These are phyloP conservation scores for Schrankia costaestrigalis DNA, from an alignment of 2,888 invertebrate species.

Conservation along the genomic window DNA sequence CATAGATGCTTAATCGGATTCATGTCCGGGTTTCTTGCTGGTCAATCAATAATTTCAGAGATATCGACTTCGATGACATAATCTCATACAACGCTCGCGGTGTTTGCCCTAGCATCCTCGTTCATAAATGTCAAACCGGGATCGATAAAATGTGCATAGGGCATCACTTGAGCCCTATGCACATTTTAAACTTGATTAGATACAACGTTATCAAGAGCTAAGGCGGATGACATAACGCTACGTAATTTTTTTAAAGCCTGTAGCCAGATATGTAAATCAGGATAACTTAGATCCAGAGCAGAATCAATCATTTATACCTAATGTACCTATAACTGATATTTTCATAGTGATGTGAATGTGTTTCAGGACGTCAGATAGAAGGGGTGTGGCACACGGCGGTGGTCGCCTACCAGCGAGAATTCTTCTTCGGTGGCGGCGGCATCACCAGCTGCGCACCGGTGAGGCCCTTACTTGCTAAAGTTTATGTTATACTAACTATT, in stretches of 20 bases:
- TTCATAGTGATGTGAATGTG: not conserved
- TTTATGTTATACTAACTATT: not conserved
- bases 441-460: conserved; percentile 91
- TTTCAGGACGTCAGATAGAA: conserved; percentile 89
- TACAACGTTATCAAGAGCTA: no score
- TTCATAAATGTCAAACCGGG: no score
- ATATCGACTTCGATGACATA: no score
- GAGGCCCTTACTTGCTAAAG: conserved; percentile 68
- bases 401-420: conserved; percentile 92
- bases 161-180: no score
- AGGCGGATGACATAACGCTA: no score
- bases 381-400: conserved; percentile 98
- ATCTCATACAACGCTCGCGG: no score
- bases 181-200: no score
- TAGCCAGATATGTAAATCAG: not conserved
- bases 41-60: no score
- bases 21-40: no score
- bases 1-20: no score
- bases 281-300: not conserved
- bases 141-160: no score
- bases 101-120: no score
- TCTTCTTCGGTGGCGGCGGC: conserved; percentile 91
- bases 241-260: not conserved
- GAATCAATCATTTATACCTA: not conserved
- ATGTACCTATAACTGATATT: not conserved